phyloP scores from a whole-genome alignment of 2,797 vertebrate species.

The Cuniculus paca region DNA sequence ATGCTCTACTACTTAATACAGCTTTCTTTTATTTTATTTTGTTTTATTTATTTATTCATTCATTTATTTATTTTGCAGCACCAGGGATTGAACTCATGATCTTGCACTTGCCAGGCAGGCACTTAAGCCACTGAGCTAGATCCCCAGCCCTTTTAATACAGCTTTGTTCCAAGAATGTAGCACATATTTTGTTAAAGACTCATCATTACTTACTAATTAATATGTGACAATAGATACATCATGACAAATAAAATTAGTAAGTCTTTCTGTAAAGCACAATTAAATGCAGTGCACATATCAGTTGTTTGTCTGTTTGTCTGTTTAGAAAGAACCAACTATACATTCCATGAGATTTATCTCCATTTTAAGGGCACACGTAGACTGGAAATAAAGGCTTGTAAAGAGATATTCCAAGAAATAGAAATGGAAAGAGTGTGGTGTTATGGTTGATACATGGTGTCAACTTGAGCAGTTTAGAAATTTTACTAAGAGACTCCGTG shows the following conservation, averaged over 20 bases:
- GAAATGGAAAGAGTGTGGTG: neutral
- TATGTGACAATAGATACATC: neutral
- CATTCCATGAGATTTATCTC: neutral
- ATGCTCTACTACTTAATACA: neutral
- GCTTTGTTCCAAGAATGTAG: neutral
- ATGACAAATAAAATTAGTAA: neutral
- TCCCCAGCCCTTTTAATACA: too few species aligned
- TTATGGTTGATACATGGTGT: too few species aligned
- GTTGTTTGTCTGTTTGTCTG: too few species aligned
- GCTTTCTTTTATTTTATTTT: too few species aligned
- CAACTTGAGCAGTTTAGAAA: too few species aligned
- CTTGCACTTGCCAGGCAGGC: too few species aligned
- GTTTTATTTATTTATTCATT: too few species aligned
- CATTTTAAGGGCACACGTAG: neutral
- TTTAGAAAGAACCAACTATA: neutral
- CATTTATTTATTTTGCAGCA: too few species aligned
- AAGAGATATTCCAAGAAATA: neutral
- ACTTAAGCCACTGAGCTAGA: too few species aligned
- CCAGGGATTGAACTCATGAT: too few species aligned
- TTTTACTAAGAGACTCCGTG: too few species aligned
- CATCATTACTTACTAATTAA: neutral
- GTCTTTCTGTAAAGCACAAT: neutral
- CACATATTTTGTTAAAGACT: neutral
- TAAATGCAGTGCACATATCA: neutral
- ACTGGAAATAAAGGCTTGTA: neutral